Evolutionary conservation across 2,113 vertebrate species (phyloP).

Genomic region (Falcunculus frontatus): DNA sequence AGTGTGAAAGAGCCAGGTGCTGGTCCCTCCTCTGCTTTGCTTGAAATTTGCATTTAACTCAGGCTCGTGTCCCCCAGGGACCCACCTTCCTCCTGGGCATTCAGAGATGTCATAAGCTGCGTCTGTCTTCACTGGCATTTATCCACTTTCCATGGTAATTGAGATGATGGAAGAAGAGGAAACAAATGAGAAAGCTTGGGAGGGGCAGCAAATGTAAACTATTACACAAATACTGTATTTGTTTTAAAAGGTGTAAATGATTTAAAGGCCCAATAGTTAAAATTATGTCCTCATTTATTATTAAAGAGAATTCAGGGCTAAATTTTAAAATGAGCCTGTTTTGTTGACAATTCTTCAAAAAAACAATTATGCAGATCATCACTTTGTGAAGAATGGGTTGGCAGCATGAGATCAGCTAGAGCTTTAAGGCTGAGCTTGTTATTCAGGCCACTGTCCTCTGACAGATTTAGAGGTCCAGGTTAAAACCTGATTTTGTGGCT

Average conservation of each 20-base stretch:
- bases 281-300: background rate
- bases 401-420: background rate
- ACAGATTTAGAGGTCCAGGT: background rate
- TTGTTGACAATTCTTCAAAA: background rate
- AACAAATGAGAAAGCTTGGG: background rate
- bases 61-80: background rate
- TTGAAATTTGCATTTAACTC: background rate
- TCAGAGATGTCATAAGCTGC: background rate
- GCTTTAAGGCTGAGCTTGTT: background rate
- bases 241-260: background rate
- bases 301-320: background rate
- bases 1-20: constrained; percentile 21
- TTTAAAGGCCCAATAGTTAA: background rate
- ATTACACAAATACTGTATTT: background rate
- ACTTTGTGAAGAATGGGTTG: background rate
- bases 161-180: background rate
- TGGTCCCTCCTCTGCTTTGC: background rate
- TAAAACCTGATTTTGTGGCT: background rate
- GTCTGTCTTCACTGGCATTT: background rate
- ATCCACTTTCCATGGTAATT: background rate
- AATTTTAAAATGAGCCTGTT: background rate
- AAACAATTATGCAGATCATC: background rate
- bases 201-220: background rate
- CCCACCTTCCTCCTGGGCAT: background rate
- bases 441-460: background rate